Evolutionary conservation across 2,113 vertebrate genomes (phyloP), one percentile per base, ranked within the genome.

Genomic region (Cheirogaleus medius): DNA sequence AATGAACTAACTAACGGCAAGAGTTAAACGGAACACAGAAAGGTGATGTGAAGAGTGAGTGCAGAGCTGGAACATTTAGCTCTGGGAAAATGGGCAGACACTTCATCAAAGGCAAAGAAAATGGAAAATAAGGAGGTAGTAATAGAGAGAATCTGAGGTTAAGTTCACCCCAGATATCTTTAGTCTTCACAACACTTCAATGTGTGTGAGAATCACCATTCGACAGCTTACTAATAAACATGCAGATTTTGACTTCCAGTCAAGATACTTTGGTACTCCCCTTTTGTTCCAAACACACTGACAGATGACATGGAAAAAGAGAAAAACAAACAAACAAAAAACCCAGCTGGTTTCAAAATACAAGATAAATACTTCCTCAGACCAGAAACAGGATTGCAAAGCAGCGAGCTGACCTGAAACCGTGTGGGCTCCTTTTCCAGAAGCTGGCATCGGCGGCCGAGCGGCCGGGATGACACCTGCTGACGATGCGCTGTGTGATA

Each of bases 301-400:
- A 90, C 15, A 87, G 20, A 86, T 58, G 37, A 86, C 44, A 58
- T 34, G n/a, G 0, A 21, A 82, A 86, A 87, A 37, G 49, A 90
- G 13, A 37, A 80, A 60, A 58, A 71, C 5, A 68, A 25, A 47
- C 18, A 52, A 32, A 77, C 18, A 78, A 54, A 52, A 92, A 66
- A 90, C 18, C 21, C 52, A 88, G 63, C 20, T 92, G 37, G 37
- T 90, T 90, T 87, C 87, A 92, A 54, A 96, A 96, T 66, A 89
- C 3, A 78, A 94, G 56, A 71, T 25, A 91, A 91, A 74, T 2
- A 44, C 56, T 87, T 93, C 23, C 58, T 87, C 71, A 66, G 80
- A 39, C 54, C 68, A 87, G 60, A 78, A 83, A 84, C 4, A 84
- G 23, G 47, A 83, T 12, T 18, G 23, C 66, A 64, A 56, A 95